phyloP scores from a whole-genome alignment of 1,140 invertebrate genomes.

The Microplitis mediator region DNA sequence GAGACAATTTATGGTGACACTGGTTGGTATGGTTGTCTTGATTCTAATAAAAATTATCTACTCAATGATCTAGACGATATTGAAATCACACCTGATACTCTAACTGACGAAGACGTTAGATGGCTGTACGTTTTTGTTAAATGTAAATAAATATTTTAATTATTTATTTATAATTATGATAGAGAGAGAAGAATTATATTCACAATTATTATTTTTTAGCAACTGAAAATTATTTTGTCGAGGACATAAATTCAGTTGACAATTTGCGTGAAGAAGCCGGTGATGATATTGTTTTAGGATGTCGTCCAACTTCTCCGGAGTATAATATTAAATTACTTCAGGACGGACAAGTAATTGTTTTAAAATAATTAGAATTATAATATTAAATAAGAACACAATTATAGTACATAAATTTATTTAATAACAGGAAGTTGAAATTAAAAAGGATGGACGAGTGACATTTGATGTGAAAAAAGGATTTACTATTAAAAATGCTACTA shows the following conservation, averaged over 20 bases:
- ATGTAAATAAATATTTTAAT: constrained; percentile 60
- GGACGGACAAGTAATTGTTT: constrained; percentile 42
- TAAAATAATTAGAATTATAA: too few relatives aligned
- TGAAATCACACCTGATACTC: constrained; percentile 43
- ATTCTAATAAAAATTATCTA: constrained; percentile 25
- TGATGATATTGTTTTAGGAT: constrained; percentile 66
- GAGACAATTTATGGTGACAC: constrained; percentile 56
- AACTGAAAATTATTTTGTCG: constrained; percentile 61
- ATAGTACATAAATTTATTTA: constrained; percentile 34
- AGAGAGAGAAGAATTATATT: background rate
- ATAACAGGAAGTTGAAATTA: constrained; percentile 36
- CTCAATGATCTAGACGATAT: constrained; percentile 35
- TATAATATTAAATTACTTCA: constrained; percentile 64
- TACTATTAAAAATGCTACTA: constrained; percentile 56
- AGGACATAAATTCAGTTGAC: constrained; percentile 46
- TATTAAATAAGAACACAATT: too few relatives aligned
- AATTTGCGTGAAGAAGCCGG: constrained; percentile 53
- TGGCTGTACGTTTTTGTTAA: constrained; percentile 71
- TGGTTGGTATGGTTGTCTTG: constrained; percentile 68
- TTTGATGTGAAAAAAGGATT: constrained; percentile 69
- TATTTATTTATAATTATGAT: background rate
- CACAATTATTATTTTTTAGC: constrained; percentile 56
- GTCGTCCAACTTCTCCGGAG: constrained; percentile 72
- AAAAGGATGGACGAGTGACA: constrained; percentile 32
- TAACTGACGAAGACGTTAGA: constrained; percentile 49